Evolutionary conservation across 2,797 vertebrate species (phyloP).

Genomic region (Buceros bicornis): DNA sequence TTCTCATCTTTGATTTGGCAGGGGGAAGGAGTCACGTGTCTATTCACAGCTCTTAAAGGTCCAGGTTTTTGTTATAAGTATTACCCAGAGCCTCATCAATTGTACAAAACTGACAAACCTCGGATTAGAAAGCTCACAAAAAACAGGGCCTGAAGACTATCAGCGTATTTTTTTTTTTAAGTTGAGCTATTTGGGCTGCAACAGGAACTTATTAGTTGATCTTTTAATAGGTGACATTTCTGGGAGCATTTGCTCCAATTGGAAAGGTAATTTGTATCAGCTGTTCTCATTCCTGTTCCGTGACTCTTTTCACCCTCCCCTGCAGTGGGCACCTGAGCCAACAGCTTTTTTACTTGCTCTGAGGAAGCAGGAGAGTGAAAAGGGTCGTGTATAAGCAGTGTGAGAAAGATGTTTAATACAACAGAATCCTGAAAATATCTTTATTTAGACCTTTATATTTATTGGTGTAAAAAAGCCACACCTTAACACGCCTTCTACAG

Average conservation of each 20-base stretch:
- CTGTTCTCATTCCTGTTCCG: conserved; percentile 48
- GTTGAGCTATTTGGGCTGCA: conserved; percentile 40
- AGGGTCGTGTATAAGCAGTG: conserved; percentile 6
- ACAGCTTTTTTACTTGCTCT: background rate
- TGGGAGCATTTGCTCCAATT: conserved; percentile 64
- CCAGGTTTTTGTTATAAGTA: conserved; percentile 9
- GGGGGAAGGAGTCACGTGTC: background rate
- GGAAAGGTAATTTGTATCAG: conserved; percentile 61
- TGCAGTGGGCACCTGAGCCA: conserved; percentile 26
- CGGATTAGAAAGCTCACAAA: background rate
- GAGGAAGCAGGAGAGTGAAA: background rate
- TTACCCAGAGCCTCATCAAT: background rate
- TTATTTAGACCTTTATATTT: background rate
- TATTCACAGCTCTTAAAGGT: background rate
- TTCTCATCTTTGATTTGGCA: conserved; percentile 20
- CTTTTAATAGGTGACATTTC: conserved; percentile 69
- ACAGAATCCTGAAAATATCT: conserved; percentile 20
- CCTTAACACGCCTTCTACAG: background rate
- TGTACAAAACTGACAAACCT: conserved; percentile 1
- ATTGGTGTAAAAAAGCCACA: background rate
- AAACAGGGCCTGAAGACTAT: background rate
- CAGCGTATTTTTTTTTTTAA: background rate
- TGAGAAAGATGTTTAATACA: conserved; percentile 36
- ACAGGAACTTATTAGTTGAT: conserved; percentile 67
- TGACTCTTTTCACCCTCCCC: conserved; percentile 23